phyloP scores from a whole-genome alignment of 2,113 vertebrate species.

The Lophius piscatorius region DNA sequence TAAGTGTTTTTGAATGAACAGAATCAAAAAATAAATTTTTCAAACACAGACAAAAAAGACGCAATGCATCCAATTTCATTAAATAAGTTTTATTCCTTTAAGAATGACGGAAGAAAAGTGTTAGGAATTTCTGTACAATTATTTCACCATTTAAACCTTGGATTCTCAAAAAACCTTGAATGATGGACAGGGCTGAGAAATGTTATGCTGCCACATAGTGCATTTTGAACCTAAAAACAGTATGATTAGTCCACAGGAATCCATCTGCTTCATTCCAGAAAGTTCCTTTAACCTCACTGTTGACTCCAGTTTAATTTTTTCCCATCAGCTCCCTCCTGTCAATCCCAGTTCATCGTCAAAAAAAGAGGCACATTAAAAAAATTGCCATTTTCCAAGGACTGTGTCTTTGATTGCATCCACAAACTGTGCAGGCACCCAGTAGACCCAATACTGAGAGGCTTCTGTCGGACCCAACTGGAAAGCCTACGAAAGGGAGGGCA shows the following conservation, averaged over 20 bases:
- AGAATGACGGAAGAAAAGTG: constrained; percentile 83
- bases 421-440: constrained; percentile 98
- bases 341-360: constrained; percentile 89
- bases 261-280: constrained; percentile 72
- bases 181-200: constrained; percentile 77
- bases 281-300: constrained; percentile 69
- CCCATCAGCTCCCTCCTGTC: constrained; percentile 65
- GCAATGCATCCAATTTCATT: constrained; percentile 72
- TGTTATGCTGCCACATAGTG: constrained; percentile 78
- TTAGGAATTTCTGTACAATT: constrained; percentile 86
- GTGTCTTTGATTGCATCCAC: constrained; percentile 99
- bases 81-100: constrained; percentile 87
- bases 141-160: constrained; percentile 76
- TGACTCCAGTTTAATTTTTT: constrained; percentile 80
- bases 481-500: constrained; percentile 79
- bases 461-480: constrained; percentile 99
- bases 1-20: too few species aligned
- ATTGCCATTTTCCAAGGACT: constrained; percentile 99
- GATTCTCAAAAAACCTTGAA: constrained; percentile 76
- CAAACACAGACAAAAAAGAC: constrained; percentile 37
- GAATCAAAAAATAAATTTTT: too few species aligned
- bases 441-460: constrained; percentile 99
- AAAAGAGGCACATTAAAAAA: constrained; percentile 99
- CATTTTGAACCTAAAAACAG: constrained; percentile 79
- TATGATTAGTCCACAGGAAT: constrained; percentile 77